phyloP scores from a whole-genome alignment of 2,113 vertebrate genomes.

The Mus pahari region DNA sequence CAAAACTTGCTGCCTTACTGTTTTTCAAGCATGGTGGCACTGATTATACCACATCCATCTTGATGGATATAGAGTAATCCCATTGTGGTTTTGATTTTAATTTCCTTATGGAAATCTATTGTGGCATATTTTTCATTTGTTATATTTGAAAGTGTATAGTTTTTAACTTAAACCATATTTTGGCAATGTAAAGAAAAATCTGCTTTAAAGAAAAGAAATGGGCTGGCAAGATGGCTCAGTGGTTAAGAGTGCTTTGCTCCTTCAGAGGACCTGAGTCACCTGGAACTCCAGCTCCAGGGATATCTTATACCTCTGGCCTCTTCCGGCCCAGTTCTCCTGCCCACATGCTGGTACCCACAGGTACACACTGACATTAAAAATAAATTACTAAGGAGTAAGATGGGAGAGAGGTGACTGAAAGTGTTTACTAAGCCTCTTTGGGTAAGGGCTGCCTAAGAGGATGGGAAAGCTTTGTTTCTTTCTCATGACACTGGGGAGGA shows the following conservation, averaged over 20 bases:
- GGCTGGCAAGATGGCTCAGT: background rate
- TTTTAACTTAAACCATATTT: constrained; percentile 13
- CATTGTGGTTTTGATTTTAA: constrained; percentile 33
- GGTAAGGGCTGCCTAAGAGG: background rate
- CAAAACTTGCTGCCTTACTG: background rate
- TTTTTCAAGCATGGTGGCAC: background rate
- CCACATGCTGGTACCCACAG: background rate
- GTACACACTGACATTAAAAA: background rate
- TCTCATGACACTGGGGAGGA: background rate
- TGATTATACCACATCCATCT: background rate
- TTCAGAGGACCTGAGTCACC: background rate
- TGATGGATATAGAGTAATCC: background rate
- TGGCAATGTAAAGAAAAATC: background rate
- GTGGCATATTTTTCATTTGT: constrained; percentile 34
- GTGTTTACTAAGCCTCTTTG: background rate
- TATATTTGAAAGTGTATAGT: background rate
- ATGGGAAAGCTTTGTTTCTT: background rate
- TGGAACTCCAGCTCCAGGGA: background rate
- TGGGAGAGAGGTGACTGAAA: background rate
- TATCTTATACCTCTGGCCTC: background rate
- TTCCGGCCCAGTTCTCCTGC: background rate
- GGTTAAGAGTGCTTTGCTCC: background rate
- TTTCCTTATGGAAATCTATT: background rate
- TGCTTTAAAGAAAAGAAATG: background rate
- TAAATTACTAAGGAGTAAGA: background rate